Percentiles rank a stretch among this genome's conserved stretches.
Conservation (phyloP, 2,113 vertebrate genomes). For the Cercocebus atys region DNA sequence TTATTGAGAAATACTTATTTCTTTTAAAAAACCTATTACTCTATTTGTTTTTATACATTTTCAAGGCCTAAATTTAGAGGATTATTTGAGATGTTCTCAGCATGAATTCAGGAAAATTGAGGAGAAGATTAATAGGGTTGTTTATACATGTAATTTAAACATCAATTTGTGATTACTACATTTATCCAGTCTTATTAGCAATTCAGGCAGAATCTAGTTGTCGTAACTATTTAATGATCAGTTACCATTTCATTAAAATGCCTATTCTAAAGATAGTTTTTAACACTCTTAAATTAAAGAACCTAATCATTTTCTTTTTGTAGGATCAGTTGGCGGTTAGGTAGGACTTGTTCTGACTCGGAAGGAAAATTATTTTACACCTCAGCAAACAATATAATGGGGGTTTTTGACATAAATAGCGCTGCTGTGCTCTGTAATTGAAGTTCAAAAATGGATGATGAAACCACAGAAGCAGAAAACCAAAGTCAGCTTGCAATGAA, state of each 20-base stretch:
- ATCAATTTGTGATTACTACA: constrained; percentile 4
- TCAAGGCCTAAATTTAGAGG: neutral
- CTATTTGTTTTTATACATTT: neutral
- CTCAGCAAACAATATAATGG: constrained; percentile 71
- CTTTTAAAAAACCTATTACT: neutral
- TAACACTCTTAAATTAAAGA: constrained; percentile 43
- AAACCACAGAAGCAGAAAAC: constrained; percentile 49
- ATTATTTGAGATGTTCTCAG: constrained; percentile 39
- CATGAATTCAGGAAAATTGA: neutral
- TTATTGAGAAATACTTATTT: neutral
- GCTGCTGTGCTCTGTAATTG: constrained; percentile 35
- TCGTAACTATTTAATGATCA: constrained; percentile 58
- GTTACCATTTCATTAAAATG: constrained; percentile 59
- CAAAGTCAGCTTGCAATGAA: constrained; percentile 6
- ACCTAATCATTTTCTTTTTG: constrained; percentile 38
- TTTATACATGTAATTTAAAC: constrained; percentile 47
- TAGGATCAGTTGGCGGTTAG: constrained; percentile 11
- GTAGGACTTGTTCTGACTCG: constrained; percentile 2
- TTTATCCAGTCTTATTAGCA: constrained; percentile 48
- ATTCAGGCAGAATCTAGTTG: constrained; percentile 31
- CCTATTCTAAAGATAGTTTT: neutral
- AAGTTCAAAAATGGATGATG: constrained; percentile 37
- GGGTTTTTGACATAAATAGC: constrained; percentile 19
- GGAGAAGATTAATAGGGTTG: constrained; percentile 17
- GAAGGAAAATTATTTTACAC: constrained; percentile 65